phyloP scores from a whole-genome alignment of 2,797 vertebrate species.

The Amblyraja radiata region DNA sequence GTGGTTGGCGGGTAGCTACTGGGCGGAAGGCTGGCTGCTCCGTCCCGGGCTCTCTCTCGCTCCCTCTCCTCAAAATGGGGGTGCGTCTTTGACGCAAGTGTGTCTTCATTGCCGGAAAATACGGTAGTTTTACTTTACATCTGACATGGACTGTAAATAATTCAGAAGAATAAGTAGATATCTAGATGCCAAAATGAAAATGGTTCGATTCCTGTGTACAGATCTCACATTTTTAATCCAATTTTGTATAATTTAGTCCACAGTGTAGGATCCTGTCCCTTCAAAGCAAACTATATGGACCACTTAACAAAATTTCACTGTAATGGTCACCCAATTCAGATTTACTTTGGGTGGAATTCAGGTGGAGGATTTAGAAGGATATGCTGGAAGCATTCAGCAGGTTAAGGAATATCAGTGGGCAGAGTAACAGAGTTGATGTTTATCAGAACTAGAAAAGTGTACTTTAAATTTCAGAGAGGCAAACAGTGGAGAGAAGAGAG shows the following conservation, averaged over 20 bases:
- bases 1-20: too few species aligned
- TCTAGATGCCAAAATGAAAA: neutral
- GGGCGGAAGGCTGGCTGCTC: too few species aligned
- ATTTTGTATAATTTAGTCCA: neutral
- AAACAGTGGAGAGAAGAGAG: too few species aligned
- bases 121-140: neutral
- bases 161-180: too few species aligned
- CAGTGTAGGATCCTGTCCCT: neutral
- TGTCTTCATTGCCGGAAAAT: too few species aligned
- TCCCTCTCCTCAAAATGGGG: too few species aligned
- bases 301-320: neutral
- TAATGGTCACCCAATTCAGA: neutral
- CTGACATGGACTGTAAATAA: neutral
- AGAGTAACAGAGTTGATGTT: too few species aligned
- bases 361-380: neutral
- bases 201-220: neutral
- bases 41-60: too few species aligned
- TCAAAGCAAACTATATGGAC: neutral
- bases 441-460: too few species aligned
- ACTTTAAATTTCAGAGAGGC: too few species aligned
- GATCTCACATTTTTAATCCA: neutral
- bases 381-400: neutral
- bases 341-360: neutral
- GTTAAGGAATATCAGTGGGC: too few species aligned
- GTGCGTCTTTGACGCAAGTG: too few species aligned